Evolutionary conservation across 2,888 invertebrate species (phyloP).

Genomic region (Linyphia triangularis): DNA sequence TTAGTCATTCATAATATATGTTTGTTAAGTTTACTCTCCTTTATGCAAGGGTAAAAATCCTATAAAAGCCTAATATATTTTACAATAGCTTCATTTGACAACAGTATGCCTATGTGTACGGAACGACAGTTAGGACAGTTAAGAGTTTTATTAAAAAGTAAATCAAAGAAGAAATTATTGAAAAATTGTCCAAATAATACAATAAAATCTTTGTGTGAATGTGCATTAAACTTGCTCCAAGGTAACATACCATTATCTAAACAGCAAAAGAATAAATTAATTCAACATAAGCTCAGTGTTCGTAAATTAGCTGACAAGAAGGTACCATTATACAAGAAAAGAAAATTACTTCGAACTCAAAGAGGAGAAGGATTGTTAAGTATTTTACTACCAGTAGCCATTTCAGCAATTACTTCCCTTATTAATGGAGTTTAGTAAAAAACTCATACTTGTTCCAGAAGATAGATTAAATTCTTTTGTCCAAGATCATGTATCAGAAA

Average conservation of each 20-base stretch:
- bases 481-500: neutral
- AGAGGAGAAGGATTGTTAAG: conserved; percentile 22
- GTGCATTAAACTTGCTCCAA: conserved; percentile 7
- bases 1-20: neutral
- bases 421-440: conserved; percentile 22
- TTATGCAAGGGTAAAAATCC: neutral
- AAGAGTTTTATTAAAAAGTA: neutral
- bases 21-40: neutral
- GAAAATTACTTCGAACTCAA: conserved; percentile 8
- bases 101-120: neutral
- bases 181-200: neutral
- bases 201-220: conserved; percentile 42
- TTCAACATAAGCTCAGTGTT: neutral
- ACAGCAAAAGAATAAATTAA: neutral
- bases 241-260: conserved; percentile 36
- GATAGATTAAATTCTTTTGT: neutral
- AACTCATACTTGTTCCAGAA: conserved; percentile 9
- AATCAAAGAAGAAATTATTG: neutral
- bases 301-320: conserved; percentile 26
- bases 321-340: conserved; percentile 30
- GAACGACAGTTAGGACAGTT: neutral
- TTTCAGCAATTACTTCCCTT: neutral
- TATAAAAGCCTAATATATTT: too few relatives aligned
- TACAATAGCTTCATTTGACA: neutral
- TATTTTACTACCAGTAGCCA: conserved; percentile 5